These are phyloP conservation scores for Buphagus erythrorhynchus DNA, from an alignment of 2,797 vertebrate genomes.

Conservation along the genomic window DNA sequence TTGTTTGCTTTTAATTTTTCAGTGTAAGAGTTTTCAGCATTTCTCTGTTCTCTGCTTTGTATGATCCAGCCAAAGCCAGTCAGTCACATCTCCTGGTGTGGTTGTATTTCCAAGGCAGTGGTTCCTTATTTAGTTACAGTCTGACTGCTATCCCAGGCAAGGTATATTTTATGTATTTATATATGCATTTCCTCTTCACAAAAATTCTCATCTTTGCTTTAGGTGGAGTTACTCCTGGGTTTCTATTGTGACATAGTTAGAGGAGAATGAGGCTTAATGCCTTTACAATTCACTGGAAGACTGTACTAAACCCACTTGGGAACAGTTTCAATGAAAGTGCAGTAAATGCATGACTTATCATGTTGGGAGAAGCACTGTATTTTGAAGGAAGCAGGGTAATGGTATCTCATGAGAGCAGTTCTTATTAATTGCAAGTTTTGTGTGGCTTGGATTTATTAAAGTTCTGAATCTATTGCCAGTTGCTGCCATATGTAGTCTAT, in stretches of 20 bases:
- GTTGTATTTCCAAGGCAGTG: neutral
- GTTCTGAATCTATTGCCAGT: neutral
- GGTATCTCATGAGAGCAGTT: conserved; percentile 9
- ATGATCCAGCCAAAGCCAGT: neutral
- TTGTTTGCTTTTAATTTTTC: neutral
- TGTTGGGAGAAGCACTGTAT: neutral
- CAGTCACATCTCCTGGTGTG: neutral
- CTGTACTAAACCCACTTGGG: neutral
- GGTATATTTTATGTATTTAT: neutral
- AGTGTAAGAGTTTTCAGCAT: neutral
- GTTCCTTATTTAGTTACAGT: neutral
- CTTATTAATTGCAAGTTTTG: conserved; percentile 30
- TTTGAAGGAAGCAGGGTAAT: neutral
- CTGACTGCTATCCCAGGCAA: neutral
- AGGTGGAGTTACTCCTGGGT: neutral
- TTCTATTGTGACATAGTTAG: neutral
- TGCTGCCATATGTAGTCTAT: neutral
- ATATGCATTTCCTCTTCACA: neutral
- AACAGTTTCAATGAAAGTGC: neutral
- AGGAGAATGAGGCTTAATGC: neutral
- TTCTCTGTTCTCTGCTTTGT: neutral
- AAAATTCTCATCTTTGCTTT: neutral
- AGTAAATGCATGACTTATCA: neutral
- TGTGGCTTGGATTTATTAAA: conserved; percentile 7
- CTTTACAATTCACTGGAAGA: neutral